phyloP scores from a whole-genome alignment of 2,797 vertebrate species.

The Babyrousa celebensis region DNA sequence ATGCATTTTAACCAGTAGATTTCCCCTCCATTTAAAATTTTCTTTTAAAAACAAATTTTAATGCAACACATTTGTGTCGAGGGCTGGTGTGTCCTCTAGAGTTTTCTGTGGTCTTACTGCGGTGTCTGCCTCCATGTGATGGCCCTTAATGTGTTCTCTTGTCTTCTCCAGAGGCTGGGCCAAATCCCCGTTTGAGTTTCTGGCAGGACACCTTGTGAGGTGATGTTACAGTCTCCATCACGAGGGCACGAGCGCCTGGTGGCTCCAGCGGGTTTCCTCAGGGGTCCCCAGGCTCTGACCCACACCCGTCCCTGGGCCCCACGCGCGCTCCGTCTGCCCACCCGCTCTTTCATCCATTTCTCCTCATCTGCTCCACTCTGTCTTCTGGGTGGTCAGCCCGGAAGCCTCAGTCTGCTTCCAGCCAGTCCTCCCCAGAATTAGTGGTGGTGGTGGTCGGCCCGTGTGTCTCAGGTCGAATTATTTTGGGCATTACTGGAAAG shows the following conservation, averaged over 20 bases:
- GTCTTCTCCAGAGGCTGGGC: neutral
- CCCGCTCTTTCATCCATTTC: neutral
- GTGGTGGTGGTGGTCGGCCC: conserved; percentile 48
- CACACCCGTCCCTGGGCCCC: fast-evolving
- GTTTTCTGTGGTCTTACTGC: neutral
- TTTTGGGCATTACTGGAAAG: conserved; percentile 75
- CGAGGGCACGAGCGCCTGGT: fast-evolving
- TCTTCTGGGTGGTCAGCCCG: conserved; percentile 73
- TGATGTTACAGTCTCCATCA: fast-evolving
- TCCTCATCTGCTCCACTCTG: neutral
- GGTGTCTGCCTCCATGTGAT: neutral
- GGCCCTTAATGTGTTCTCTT: neutral
- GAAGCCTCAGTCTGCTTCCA: conserved; percentile 57
- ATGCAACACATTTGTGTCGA: neutral
- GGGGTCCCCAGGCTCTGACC: fast-evolving
- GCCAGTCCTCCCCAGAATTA: conserved; percentile 40
- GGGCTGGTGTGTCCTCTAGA: neutral
- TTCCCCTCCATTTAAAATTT: neutral
- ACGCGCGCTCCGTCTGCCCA: fast-evolving
- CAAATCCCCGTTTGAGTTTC: neutral
- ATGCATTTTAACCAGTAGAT: neutral
- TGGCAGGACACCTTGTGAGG: neutral
- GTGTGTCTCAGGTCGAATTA: conserved; percentile 70
- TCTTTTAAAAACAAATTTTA: neutral
- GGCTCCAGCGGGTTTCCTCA: neutral